Percentiles rank a stretch among this genome's conserved stretches.
Evolutionary conservation across 2,113 vertebrate species (phyloP).

Genomic region (Seriola aureovittata): DNA sequence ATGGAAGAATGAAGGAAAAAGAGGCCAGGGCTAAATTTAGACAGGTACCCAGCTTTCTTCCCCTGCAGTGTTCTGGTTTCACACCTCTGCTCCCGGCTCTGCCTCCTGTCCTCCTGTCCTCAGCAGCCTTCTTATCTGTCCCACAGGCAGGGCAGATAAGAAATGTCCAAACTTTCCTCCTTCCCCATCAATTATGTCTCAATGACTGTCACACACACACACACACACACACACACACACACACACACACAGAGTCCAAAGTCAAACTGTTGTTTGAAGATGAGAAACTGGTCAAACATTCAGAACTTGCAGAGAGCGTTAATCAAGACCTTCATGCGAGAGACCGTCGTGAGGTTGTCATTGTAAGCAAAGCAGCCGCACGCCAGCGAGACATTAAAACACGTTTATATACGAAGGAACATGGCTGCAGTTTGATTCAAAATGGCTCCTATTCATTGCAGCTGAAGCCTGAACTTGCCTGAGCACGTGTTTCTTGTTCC

Average conservation of each 20-base stretch:
- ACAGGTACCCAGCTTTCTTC: constrained; percentile 88
- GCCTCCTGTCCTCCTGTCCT: constrained; percentile 37
- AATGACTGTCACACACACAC: constrained; percentile 3
- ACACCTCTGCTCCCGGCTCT: constrained; percentile 58
- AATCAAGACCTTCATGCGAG: too few species aligned
- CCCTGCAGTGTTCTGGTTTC: constrained; percentile 74
- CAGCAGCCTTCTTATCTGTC: not conserved
- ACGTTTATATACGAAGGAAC: too few species aligned
- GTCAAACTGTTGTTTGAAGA: not conserved
- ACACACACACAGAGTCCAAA: not conserved
- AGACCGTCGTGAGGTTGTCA: too few species aligned
- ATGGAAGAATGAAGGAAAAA: constrained; percentile 99
- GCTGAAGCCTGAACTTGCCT: too few species aligned
- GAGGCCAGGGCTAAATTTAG: constrained; percentile 99
- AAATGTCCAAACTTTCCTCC: constrained; percentile 5
- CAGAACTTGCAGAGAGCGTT: not conserved
- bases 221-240: too few species aligned
- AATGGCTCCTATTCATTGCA: too few species aligned
- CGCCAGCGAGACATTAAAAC: too few species aligned
- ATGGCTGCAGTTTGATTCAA: too few species aligned
- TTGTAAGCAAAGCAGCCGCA: too few species aligned
- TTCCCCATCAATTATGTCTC: constrained; percentile 7
- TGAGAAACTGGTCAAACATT: not conserved
- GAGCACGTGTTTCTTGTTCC: too few species aligned
- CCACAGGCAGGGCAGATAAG: not conserved